Conservation (phyloP, 2,888 invertebrate genomes). For the Nipponacmea schrenckii region DNA sequence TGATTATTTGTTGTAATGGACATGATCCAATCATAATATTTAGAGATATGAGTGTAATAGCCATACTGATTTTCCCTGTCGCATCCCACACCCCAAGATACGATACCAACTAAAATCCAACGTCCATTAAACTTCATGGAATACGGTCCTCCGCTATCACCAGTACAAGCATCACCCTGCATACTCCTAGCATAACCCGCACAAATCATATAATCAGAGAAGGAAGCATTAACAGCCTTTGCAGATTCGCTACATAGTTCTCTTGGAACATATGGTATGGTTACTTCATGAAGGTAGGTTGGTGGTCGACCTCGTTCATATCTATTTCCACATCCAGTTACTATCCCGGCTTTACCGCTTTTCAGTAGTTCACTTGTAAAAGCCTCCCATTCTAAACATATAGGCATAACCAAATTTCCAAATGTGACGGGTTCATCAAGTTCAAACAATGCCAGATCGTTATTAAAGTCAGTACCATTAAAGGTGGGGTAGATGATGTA, state of each 20-base stretch:
- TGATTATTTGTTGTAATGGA: constrained; percentile 10
- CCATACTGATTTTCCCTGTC: constrained; percentile 44
- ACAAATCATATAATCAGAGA: constrained; percentile 48
- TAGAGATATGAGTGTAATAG: constrained; percentile 45
- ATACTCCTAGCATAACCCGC: constrained; percentile 43
- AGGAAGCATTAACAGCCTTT: constrained; percentile 33
- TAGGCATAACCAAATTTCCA: constrained; percentile 37
- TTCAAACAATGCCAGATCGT: constrained; percentile 48
- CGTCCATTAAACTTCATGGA: constrained; percentile 37
- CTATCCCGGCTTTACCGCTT: constrained; percentile 29
- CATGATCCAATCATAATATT: constrained; percentile 44
- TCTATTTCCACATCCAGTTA: constrained; percentile 38
- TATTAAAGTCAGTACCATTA: constrained; percentile 35
- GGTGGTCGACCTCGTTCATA: constrained; percentile 26
- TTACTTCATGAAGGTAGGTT: constrained; percentile 31
- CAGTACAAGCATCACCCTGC: constrained; percentile 46
- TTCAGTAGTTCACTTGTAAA: constrained; percentile 35
- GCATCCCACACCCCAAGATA: constrained; percentile 48
- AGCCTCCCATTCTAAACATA: constrained; percentile 36
- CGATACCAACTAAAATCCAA: constrained; percentile 42
- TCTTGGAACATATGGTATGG: constrained; percentile 37
- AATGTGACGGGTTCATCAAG: constrained; percentile 38
- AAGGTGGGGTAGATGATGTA: constrained; percentile 36
- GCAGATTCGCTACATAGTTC: constrained; percentile 35
- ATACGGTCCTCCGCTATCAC: constrained; percentile 47